Evolutionary conservation across 2,797 vertebrate species (phyloP).

Genomic region (Margarornis squamiger): DNA sequence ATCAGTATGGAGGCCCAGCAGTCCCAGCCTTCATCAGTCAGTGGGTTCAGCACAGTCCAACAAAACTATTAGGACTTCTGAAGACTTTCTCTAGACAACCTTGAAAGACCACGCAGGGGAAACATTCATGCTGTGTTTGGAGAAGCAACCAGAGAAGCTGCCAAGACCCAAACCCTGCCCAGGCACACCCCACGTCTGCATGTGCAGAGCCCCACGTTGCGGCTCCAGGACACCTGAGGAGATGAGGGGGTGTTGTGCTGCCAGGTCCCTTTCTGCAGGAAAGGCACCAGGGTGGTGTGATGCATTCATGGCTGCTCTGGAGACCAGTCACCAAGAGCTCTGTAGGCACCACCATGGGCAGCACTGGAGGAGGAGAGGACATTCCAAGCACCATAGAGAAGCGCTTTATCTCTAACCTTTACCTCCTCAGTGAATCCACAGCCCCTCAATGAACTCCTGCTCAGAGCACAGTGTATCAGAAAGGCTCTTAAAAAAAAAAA

Average conservation of each 20-base stretch:
- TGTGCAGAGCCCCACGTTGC: background rate
- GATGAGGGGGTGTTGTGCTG: background rate
- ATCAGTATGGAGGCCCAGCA: background rate
- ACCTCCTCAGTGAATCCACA: background rate
- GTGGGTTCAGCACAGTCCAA: background rate
- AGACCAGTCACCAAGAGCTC: background rate
- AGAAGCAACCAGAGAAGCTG: background rate
- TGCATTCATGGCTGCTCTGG: accelerated
- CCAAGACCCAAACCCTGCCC: background rate
- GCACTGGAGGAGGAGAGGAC: background rate
- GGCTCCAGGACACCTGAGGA: background rate
- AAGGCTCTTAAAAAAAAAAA: background rate
- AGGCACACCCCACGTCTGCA: background rate
- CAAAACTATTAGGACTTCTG: background rate
- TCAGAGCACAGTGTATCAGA: background rate
- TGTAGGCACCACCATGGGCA: background rate
- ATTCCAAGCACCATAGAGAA: background rate
- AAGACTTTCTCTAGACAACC: background rate
- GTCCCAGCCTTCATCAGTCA: background rate
- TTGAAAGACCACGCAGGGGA: background rate
- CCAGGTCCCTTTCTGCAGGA: background rate
- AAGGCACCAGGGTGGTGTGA: background rate
- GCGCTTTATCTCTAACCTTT: background rate
- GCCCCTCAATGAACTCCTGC: background rate
- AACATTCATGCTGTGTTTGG: background rate